A percentile compares a stretch with the other conserved stretches of the same genome.
These are phyloP conservation scores for Hyposmocoma kahamanoa DNA, from an alignment of 1,140 invertebrate species.

Conservation along the genomic window DNA sequence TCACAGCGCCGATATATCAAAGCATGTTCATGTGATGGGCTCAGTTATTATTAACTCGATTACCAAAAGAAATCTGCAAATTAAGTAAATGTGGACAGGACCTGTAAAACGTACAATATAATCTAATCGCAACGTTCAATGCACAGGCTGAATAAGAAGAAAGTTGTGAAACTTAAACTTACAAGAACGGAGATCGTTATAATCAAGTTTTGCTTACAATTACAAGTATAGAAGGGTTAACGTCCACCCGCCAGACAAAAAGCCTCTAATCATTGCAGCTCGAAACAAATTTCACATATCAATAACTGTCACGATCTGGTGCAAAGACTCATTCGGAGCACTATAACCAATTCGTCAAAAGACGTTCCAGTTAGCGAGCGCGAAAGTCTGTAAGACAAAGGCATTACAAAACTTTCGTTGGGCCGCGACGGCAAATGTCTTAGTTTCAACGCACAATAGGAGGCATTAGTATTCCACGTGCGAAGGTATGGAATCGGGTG, in stretches of 20 bases:
- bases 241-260: neutral
- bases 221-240: too few species aligned
- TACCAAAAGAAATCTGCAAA: too few species aligned
- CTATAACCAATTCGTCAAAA: constrained; percentile 35
- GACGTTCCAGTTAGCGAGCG: constrained; percentile 50
- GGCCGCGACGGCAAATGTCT: constrained; percentile 31
- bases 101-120: too few species aligned
- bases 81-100: too few species aligned
- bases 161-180: too few species aligned
- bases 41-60: too few species aligned
- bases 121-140: too few species aligned
- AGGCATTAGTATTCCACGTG: constrained; percentile 57
- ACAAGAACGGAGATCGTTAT: too few species aligned
- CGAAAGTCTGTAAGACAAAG: constrained; percentile 60
- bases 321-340: constrained; percentile 18
- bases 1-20: constrained; percentile 12
- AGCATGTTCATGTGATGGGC: too few species aligned
- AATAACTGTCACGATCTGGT: constrained; percentile 14
- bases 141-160: too few species aligned
- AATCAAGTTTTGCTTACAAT: too few species aligned
- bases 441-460: constrained; percentile 37
- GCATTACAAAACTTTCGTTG: constrained; percentile 60
- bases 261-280: neutral
- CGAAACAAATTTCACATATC: constrained; percentile 5
- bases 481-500: constrained; percentile 34